Base-by-base conservation (phyloP, 2,113 vertebrate species). In the Patagioenas fasciata region DNA sequence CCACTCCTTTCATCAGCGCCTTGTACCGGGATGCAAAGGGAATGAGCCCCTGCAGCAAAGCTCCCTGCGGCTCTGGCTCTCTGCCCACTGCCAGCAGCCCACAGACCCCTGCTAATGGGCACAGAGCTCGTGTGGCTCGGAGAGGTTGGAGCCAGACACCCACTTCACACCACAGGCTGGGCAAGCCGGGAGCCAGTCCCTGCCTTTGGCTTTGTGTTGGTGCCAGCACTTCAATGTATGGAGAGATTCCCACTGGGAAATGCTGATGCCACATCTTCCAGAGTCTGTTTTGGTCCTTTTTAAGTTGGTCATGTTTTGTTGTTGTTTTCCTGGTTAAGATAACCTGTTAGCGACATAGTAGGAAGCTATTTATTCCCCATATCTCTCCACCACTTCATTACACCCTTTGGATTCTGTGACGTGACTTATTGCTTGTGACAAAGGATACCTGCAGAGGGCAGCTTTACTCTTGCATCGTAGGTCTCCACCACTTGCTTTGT, bases 371-470 rank as follows among this genome's bases (percentile, higher is more conserved):
- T 16, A 5, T 32, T 26, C 23, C 47, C 25, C 19, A 0, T 5
- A 0, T 23, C 13, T 17, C 48, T 0, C 51, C 7, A 8, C 9
- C 14, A 13, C 31, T 17, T 24, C 10, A 4, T 13, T 3, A 3
- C 2, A 3, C 31, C 13, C 26, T 40, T 16, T 25, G 13, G 53
- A 19, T 47, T 62, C 57, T 21, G 20, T 9, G 44, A 31, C 4
- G 23, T 34, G 66, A 53, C 29, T 51, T 36, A n/a, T 28, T 38
- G 15, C 23, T 26, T 48, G 47, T 28, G 51, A 13, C n/a, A 70
- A 53, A 58, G 34, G 44, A 5, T 8, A 40, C 96, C 98, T 96
- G 96, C 85, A 97, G 98, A 97, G 97, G 97, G 97, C 97, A 83
- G 91, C 42, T 88, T 72, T 67, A 88, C 66, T 80, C 94, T 91